These are phyloP conservation scores for Cephus pygmeus DNA, from an alignment of 2,888 invertebrate species.

Conservation along the genomic window DNA sequence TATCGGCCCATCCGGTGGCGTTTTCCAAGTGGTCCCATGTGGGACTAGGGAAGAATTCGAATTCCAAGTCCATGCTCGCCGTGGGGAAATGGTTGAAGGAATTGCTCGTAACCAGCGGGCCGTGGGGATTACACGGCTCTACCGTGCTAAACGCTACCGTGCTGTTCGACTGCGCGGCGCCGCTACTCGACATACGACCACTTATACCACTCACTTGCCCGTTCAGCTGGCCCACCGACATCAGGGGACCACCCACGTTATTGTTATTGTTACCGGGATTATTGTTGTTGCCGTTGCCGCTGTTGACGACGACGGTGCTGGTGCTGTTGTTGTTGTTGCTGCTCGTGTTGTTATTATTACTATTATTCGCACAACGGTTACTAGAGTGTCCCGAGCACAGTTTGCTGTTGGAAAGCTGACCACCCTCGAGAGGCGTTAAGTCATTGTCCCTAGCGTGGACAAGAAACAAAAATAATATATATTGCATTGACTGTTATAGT, in stretches of 20 bases:
- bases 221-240: slow-evolving; percentile 79
- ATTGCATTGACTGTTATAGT: slow-evolving; percentile 8
- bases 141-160: slow-evolving; percentile 57
- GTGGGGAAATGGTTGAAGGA: slow-evolving; percentile 55
- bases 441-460: slow-evolving; percentile 63
- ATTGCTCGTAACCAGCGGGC: slow-evolving; percentile 26
- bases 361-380: slow-evolving; percentile 61
- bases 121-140: slow-evolving; percentile 60
- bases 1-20: slow-evolving; percentile 54
- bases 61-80: slow-evolving; percentile 72
- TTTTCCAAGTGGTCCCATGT: slow-evolving; percentile 71
- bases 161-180: slow-evolving; percentile 45
- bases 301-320: slow-evolving; percentile 35
- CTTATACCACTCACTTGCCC: slow-evolving; percentile 67
- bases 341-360: slow-evolving; percentile 46
- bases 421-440: slow-evolving; percentile 63
- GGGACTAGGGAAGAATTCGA: slow-evolving; percentile 74
- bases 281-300: slow-evolving; percentile 56
- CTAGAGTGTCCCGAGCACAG: slow-evolving; percentile 62
- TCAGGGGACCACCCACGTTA: slow-evolving; percentile 77
- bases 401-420: slow-evolving; percentile 65
- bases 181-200: slow-evolving; percentile 53
- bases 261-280: slow-evolving; percentile 64
- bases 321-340: slow-evolving; percentile 35
- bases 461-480: slow-evolving; percentile 50